These are phyloP conservation scores for Lypha dubia DNA, from an alignment of 2,888 invertebrate genomes.

Conservation along the genomic window DNA sequence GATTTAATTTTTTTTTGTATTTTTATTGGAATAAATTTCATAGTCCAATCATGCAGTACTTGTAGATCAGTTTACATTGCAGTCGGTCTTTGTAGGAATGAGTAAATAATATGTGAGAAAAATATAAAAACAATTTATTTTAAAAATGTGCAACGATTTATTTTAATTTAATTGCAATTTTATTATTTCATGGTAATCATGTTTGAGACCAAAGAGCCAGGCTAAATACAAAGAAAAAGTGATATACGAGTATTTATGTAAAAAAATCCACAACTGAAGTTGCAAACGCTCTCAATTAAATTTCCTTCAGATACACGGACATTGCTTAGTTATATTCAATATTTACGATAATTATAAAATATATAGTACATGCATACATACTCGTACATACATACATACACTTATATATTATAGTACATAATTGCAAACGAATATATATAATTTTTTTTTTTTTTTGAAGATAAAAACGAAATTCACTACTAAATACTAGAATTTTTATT, in stretches of 20 bases:
- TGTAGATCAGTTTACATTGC: slow-evolving; percentile 2
- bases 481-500: too few species aligned
- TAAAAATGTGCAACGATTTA: neutral
- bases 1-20: slow-evolving; percentile 32
- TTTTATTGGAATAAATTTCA: slow-evolving; percentile 42
- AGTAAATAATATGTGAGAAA: slow-evolving; percentile 19
- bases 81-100: neutral
- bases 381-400: too few species aligned
- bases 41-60: slow-evolving; percentile 1
- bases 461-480: too few species aligned
- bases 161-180: slow-evolving; percentile 12
- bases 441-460: too few species aligned
- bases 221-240: neutral
- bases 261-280: too few species aligned
- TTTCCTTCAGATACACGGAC: too few species aligned
- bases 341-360: too few species aligned
- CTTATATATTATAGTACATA: too few species aligned
- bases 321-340: too few species aligned
- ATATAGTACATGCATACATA: too few species aligned
- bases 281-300: too few species aligned
- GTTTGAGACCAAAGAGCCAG: neutral
- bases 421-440: too few species aligned
- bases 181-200: neutral
- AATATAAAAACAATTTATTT: slow-evolving; percentile 25
- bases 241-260: neutral